Conservation (phyloP, 2,797 vertebrate species). For the Poecilia gillii region DNA sequence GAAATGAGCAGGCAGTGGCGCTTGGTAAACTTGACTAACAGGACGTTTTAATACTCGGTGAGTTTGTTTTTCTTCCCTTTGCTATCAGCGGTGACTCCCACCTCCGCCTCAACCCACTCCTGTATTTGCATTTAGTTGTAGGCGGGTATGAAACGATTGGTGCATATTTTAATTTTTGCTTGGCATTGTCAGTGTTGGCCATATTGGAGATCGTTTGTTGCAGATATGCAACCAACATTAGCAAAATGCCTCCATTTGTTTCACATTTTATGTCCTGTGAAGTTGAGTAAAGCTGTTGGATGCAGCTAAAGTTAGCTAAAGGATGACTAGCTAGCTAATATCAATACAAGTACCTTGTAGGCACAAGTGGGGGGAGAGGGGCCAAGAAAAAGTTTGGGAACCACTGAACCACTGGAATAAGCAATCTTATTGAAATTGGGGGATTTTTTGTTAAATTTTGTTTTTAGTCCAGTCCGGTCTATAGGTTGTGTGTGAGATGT, state of each 20-base stretch:
- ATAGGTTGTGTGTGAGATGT: too few species aligned
- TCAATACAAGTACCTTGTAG: too few species aligned
- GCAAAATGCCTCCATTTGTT: background rate
- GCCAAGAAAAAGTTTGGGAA: too few species aligned
- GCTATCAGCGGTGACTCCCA: background rate
- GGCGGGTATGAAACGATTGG: background rate
- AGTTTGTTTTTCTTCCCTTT: background rate
- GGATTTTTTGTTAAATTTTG: too few species aligned
- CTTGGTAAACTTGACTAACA: conserved; percentile 4
- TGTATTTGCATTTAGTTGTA: conserved; percentile 4
- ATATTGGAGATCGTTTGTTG: background rate
- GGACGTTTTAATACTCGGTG: background rate
- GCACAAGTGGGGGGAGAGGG: too few species aligned
- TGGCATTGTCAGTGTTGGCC: background rate
- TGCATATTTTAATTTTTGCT: conserved; percentile 3
- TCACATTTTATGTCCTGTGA: background rate
- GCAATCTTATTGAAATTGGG: too few species aligned
- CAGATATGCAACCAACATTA: background rate
- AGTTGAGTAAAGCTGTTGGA: background rate
- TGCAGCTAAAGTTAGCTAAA: too few species aligned
- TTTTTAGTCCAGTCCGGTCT: too few species aligned
- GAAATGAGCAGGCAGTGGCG: conserved; percentile 9
- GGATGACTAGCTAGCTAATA: too few species aligned
- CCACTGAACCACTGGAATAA: too few species aligned
- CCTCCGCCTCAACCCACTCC: background rate